Evolutionary conservation across 2,113 vertebrate genomes (phyloP), one percentile per base, ranked within the genome.

Genomic region (Prunella fulvescens): DNA sequence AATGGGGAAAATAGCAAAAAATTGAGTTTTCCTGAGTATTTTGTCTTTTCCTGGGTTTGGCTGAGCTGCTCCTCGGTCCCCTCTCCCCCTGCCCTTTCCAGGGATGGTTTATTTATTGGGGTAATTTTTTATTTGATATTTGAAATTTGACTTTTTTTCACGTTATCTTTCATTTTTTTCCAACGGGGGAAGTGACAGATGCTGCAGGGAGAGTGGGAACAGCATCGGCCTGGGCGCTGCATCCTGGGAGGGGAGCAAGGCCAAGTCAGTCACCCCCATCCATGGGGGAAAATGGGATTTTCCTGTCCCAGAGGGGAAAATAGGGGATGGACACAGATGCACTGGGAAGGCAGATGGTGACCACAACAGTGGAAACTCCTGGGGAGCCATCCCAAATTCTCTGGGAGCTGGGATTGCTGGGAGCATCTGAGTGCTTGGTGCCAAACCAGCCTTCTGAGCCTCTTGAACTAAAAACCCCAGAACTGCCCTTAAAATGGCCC

Each of bases 301-400:
- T 54, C 17, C 48, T 31, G 7, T 20, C 19, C 76, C 31, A 11
- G 45, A 12, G 1, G 10, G 60, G 29, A 11, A 14, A 35, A 6
- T 0, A 19, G 89, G 57, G 37, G 9, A 13, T 2, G 0, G 3
- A 3, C 14, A 0, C 0, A 3, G 62, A 9, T 60, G 50, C 1
- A 0, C 51, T 33, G 74, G 69, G 35, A 33, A 70, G 57, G 62
- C 0, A 1, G 24, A 37, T 22, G 40, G 48, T 51, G 72, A 22
- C 33, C 67, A 17, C 1, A 1, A 7, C 35, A 19, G 37, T 6
- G 76, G 48, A 44, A 44, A 15, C 19, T 57, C 70, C 66, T 9
- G 47, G 44, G 40, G 23, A 66, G 25, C 22, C 31, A 2, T 50
- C 37, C n/a, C 45, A 28, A 3, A 26, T 10, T 9, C 28, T 10